Base-by-base conservation (phyloP, 2,113 vertebrate genomes). In the Miniopterus natalensis region DNA sequence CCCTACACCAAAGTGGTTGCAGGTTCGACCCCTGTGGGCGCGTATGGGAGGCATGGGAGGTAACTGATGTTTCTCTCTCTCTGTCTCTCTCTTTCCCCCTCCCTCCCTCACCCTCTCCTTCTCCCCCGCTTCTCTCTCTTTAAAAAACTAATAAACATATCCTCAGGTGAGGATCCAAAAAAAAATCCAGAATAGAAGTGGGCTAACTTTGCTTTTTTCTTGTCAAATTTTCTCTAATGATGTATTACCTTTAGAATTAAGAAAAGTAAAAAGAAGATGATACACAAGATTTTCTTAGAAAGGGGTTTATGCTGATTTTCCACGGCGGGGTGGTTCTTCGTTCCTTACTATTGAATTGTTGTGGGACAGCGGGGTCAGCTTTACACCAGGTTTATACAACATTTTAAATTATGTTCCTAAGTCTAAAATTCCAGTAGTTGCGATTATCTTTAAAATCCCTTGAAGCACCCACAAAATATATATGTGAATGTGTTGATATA, bases 401-500 rank as follows among this genome's bases (percentile, higher is more conserved):
- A 59, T 80, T 92, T 95, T 90, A 88, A 80, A 88, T 90, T 84
- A 90, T 94, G 55, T 57, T 75, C 27, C 1, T 80, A 95, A 75
- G 7, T 57, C 42, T 77, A 68, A 94, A 96, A 65, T 66, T 13
- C 31, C 17, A 61, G 0, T 65, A 84, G 59, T 73, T 90, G 29
- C 14, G 81, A 9, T 74, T 91, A 89, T 93, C 66, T 42, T 86
- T 70, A 88, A 96, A 86, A 85, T 42, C 40, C 6, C 17, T 80
- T 57, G 78, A 92, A 80, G n/a, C 40, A 90, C 0, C 31, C 53
- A 61, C 1, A 68, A 90, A 47, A 85, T 85, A 74, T 31, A 3
- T 75, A 51, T 71, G 4, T 93, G 31, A 20, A 59, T 92, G 78
- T 84, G 18, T 63, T 91, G 45, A 57, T 79, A 57, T 71, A 80